Evolutionary conservation across 1,140 invertebrate species (phyloP).

Genomic region (Medauroidea extradentata): DNA sequence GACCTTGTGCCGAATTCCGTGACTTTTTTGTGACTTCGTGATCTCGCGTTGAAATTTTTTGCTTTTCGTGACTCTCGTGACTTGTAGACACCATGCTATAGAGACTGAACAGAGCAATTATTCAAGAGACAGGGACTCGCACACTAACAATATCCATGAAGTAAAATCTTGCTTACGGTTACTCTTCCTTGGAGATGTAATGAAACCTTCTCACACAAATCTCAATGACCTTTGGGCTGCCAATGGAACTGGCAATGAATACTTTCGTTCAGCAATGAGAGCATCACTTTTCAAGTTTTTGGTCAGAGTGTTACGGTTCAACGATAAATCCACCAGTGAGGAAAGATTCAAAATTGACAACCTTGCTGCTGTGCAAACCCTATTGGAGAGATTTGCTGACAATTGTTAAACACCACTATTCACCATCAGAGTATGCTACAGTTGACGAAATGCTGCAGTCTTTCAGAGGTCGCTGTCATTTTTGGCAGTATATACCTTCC

Average conservation of each 20-base stretch:
- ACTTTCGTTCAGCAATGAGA: constrained; percentile 29
- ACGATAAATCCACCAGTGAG: constrained; percentile 10
- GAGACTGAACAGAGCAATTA: too few relatives aligned
- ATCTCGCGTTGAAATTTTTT: too few relatives aligned
- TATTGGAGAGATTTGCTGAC: not conserved
- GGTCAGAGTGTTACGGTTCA: constrained; percentile 17
- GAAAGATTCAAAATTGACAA: not conserved
- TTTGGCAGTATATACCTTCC: not conserved
- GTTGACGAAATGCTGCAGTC: not conserved
- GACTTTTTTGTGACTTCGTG: too few relatives aligned
- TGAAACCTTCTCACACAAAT: constrained; percentile 26
- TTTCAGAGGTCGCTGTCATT: not conserved
- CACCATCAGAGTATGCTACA: not conserved
- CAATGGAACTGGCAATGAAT: constrained; percentile 29
- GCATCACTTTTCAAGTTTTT: constrained; percentile 12
- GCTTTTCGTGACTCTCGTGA: too few relatives aligned
- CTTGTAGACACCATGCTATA: too few relatives aligned
- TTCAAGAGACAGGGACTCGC: too few relatives aligned
- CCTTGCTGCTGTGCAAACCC: not conserved
- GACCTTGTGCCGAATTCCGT: too few relatives aligned
- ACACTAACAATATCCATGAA: too few relatives aligned
- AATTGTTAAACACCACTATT: not conserved
- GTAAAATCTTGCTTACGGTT: too few relatives aligned
- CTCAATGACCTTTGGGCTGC: constrained; percentile 24
- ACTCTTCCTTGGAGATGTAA: constrained; percentile 11